A percentile compares a stretch with the other conserved stretches of the same genome.
These are phyloP conservation scores for Serripes groenlandicus DNA, from an alignment of 2,888 invertebrate species.

Conservation along the genomic window DNA sequence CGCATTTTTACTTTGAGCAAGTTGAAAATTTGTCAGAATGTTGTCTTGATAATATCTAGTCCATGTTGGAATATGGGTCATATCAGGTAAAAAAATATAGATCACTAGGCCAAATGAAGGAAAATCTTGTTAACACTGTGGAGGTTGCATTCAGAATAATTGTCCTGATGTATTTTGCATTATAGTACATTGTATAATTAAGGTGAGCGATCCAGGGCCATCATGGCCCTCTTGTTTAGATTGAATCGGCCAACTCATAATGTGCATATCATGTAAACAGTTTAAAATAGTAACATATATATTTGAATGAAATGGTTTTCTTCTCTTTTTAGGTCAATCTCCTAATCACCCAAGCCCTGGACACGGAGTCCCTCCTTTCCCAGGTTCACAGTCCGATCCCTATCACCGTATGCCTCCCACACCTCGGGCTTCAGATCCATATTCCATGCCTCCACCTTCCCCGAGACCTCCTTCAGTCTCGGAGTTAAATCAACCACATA, in stretches of 20 bases:
- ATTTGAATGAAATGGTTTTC: background rate
- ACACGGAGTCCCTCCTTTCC: conserved; percentile 62
- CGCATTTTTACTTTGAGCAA: no score
- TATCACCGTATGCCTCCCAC: conserved; percentile 67
- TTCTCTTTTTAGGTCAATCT: conserved; percentile 61
- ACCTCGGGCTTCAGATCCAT: conserved; percentile 69
- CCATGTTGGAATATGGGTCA: no score
- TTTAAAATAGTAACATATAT: background rate
- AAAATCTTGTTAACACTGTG: no score
- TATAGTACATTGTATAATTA: no score
- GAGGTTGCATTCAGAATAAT: no score
- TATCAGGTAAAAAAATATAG: no score
- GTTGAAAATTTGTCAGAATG: no score
- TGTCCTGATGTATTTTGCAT: no score
- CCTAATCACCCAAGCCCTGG: conserved; percentile 67
- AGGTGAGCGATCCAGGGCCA: no score
- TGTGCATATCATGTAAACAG: background rate
- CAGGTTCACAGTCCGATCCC: conserved; percentile 60
- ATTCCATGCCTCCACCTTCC: conserved; percentile 66
- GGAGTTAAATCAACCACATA: conserved; percentile 17
- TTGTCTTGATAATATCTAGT: no score
- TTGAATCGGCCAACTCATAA: background rate
- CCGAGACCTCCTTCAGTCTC: conserved; percentile 64
- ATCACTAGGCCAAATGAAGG: no score
- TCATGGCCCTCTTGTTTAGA: no score